A percentile compares a stretch with the other conserved stretches of the same genome.
Evolutionary conservation across 2,797 vertebrate species (phyloP).

Genomic region (Anguilla marmorata): DNA sequence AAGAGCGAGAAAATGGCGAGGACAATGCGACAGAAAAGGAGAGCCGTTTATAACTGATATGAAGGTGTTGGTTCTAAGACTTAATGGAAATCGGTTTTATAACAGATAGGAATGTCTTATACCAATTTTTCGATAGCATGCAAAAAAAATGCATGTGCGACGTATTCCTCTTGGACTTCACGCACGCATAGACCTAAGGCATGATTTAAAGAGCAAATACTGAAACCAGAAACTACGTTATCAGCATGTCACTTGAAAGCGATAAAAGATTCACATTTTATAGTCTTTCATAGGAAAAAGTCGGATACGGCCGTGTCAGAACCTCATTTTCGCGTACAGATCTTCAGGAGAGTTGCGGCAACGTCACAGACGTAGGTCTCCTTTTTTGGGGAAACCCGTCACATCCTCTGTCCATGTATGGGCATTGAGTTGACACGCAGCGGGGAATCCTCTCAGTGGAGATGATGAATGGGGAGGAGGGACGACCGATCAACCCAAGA

Average conservation of each 20-base stretch:
- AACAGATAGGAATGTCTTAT: background rate
- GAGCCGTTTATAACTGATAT: background rate
- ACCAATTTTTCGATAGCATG: background rate
- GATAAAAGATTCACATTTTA: background rate
- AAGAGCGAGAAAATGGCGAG: conserved; percentile 5
- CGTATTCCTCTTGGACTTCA: background rate
- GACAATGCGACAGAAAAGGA: conserved; percentile 8
- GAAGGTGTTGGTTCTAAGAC: background rate
- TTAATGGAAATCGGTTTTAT: background rate
- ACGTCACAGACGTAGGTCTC: conserved; percentile 85
- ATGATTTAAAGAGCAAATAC: background rate
- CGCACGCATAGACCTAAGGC: background rate
- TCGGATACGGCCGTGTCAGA: conserved; percentile 29
- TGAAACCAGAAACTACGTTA: background rate
- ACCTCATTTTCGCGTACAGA: conserved; percentile 51
- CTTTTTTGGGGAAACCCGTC: conserved; percentile 85
- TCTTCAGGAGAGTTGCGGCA: conserved; percentile 69
- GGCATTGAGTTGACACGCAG: conserved; percentile 96
- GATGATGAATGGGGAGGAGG: conserved; percentile 94
- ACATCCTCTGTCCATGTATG: conserved; percentile 99
- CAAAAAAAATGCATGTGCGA: background rate
- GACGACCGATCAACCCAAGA: conserved; percentile 76
- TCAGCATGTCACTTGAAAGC: background rate
- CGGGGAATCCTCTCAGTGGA: conserved; percentile 99
- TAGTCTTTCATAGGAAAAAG: conserved; percentile 14